A percentile compares a stretch with the other conserved stretches of the same genome.
phyloP scores from a whole-genome alignment of 2,113 vertebrate species.

The Hyperoodon ampullatus region DNA sequence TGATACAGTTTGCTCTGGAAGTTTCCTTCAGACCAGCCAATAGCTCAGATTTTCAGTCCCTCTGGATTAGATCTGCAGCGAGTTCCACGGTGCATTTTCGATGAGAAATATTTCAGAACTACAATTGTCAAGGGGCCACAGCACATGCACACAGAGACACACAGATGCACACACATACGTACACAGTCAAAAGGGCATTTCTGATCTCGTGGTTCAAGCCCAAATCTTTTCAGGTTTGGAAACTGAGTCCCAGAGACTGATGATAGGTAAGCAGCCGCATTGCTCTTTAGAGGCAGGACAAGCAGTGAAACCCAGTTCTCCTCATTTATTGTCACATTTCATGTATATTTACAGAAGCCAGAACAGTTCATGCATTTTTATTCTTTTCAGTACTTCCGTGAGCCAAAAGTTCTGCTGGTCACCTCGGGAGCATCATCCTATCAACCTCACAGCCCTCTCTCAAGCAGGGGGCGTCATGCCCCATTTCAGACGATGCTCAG shows the following conservation, averaged over 20 bases:
- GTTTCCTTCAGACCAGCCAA: not conserved
- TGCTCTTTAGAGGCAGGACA: rapidly evolving
- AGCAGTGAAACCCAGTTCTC: rapidly evolving
- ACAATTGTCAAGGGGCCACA: rapidly evolving
- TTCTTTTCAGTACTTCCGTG: rapidly evolving
- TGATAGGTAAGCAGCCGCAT: rapidly evolving
- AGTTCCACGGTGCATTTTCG: rapidly evolving
- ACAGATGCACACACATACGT: not conserved
- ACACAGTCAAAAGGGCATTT: not conserved
- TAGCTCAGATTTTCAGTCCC: rapidly evolving
- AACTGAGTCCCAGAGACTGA: not conserved
- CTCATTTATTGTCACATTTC: rapidly evolving
- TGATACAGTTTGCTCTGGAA: not conserved
- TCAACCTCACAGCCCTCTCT: rapidly evolving
- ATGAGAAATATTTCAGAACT: not conserved
- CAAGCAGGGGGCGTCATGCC: rapidly evolving
- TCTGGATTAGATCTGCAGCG: not conserved
- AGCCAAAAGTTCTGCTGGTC: rapidly evolving
- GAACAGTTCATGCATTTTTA: rapidly evolving
- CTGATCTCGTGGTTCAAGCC: not conserved
- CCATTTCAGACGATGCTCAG: rapidly evolving
- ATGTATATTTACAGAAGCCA: not conserved
- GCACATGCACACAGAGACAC: too few species aligned
- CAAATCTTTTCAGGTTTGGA: not conserved
- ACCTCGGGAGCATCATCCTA: rapidly evolving